Percentiles rank a stretch among this genome's conserved stretches.
Conservation (phyloP, 2,113 vertebrate species). For the Microcebus murinus region DNA sequence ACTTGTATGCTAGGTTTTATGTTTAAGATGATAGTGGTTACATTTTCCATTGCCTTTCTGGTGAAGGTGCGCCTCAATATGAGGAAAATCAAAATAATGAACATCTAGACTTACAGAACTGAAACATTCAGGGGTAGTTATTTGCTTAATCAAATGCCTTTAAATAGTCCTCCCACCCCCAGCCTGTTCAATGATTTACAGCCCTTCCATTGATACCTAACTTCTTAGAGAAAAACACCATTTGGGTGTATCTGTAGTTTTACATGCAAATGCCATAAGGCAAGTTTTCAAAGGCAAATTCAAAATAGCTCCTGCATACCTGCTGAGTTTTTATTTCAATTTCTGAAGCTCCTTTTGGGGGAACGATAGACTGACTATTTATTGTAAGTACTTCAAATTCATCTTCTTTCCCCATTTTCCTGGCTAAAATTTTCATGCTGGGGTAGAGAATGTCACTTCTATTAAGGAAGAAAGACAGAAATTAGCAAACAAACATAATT, state of each 20-base stretch:
- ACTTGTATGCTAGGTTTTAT: not conserved
- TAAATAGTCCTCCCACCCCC: not conserved
- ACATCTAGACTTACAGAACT: slow-evolving; percentile 1
- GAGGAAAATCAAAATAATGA: slow-evolving; percentile 33
- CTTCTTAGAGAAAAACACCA: not conserved
- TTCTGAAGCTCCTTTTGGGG: slow-evolving; percentile 85
- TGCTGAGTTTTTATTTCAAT: slow-evolving; percentile 85
- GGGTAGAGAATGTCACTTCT: slow-evolving; percentile 84
- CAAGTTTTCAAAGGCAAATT: slow-evolving; percentile 7
- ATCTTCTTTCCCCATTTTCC: slow-evolving; percentile 79
- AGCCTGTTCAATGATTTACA: not conserved
- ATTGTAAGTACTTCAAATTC: slow-evolving; percentile 81
- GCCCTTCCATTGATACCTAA: not conserved
- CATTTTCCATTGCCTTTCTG: not conserved
- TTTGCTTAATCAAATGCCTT: not conserved
- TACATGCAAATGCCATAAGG: not conserved
- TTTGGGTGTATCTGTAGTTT: not conserved
- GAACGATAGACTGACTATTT: slow-evolving; percentile 77
- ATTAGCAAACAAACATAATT: not conserved
- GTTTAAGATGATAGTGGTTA: not conserved
- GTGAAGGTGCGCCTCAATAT: not conserved
- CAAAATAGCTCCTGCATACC: slow-evolving; percentile 75
- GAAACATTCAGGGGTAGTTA: not conserved
- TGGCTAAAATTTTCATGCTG: slow-evolving; percentile 84
- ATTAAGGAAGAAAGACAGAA: slow-evolving; percentile 41